Evolutionary conservation across 2,888 invertebrate species (phyloP), one percentile per base, ranked within the genome.

Genomic region (Metopia argyrocephala): DNA sequence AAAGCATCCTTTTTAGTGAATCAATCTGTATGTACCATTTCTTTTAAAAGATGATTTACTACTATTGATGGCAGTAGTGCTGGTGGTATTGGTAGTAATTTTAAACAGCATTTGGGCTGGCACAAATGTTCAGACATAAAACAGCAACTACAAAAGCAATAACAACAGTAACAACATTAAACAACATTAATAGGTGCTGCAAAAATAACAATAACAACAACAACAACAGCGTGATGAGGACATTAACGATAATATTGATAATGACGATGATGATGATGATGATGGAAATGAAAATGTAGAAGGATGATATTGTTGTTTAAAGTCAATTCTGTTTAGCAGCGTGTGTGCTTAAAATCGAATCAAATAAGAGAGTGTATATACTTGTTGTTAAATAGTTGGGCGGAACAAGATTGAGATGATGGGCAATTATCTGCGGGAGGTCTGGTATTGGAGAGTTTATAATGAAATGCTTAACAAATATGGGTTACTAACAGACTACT

Each of bases 401-500:
- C 89, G 89, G 89, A 87, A 88, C 89, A 87, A 87, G 88, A 89
- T n/a, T 87, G 88, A 87, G 87, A 87, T 89, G 89, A 88, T 87
- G 88, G 87, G 88, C 89, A 89, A 89, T 89, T 89, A 89, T 88
- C 89, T 86, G 87, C 88, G 89, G 89, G 89, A 88, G 89, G 89
- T 89, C 89, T 87, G 82, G 82, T 71, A 73, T 78, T 74, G 76
- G 69, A 64, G 78, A 78, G 69, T 73, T 38, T 59, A 81, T 81
- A 78, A 74, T 81, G 48, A 81, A 76, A 78, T 81, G 71, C 76
- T 71, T 15, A 38, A 54, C 73, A 78, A 73, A 73, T 73, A 78
- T 79, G 74, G 78, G 66, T 74, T 78, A 76, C 76, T 62, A 56
- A 76, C 38, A n/a, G n/a, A n/a, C 66, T 61, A 68, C 68, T 57